Conservation (phyloP, 1,140 invertebrate genomes). For the Drosophila arizonae region DNA sequence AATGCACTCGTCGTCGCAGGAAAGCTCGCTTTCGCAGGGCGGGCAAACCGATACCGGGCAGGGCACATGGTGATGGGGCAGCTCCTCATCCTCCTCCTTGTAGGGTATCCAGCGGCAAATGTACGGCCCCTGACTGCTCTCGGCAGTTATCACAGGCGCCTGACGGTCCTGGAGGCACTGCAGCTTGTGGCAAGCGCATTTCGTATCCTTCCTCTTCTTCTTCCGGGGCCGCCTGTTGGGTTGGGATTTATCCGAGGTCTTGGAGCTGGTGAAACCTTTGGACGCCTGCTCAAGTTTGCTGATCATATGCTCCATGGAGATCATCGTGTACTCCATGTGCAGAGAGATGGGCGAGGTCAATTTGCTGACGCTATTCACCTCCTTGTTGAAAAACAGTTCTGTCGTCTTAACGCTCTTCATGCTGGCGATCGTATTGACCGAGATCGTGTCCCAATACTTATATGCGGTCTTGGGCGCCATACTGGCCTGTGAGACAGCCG, state of each 20-base stretch:
- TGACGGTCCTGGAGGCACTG: constrained; percentile 17
- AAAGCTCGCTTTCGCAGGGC: constrained; percentile 19
- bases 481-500: no score
- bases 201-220: background rate
- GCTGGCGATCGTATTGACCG: background rate
- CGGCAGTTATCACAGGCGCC: constrained; percentile 53
- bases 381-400: constrained; percentile 41
- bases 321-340: background rate
- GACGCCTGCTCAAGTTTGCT: background rate
- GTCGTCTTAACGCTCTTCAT: background rate
- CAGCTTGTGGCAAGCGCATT: constrained; percentile 51
- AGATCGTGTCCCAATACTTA: background rate
- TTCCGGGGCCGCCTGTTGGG: background rate
- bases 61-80: constrained; percentile 40
- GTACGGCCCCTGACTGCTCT: constrained; percentile 71
- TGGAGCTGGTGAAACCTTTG: background rate
- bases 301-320: background rate
- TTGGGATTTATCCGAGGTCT: background rate
- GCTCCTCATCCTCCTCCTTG: constrained; percentile 46
- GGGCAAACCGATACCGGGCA: constrained; percentile 47
- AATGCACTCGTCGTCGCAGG: constrained; percentile 59
- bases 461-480: background rate
- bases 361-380: constrained; percentile 9
- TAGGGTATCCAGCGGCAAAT: constrained; percentile 64
- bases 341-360: constrained; percentile 5